These are phyloP conservation scores for Phyllopteryx taeniolatus DNA, from an alignment of 2,113 vertebrate genomes.

Conservation along the genomic window DNA sequence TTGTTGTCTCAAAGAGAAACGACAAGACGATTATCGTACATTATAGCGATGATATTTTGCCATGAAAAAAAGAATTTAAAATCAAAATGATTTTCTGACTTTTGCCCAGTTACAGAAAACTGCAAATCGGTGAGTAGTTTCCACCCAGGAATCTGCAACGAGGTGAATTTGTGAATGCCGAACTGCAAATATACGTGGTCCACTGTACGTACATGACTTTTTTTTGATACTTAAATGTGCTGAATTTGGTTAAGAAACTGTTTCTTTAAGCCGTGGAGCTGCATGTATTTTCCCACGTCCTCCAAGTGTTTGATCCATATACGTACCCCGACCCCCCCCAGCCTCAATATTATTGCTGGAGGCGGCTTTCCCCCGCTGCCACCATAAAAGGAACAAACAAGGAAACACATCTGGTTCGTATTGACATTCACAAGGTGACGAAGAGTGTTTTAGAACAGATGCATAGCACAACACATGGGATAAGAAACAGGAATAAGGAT, in stretches of 20 bases:
- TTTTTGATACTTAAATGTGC: no score
- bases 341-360: conserved; percentile 23
- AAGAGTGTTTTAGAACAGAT: neutral
- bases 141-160: no score
- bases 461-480: neutral
- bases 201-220: neutral
- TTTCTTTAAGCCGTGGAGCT: neutral
- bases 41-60: no score
- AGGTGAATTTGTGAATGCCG: no score
- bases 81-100: no score
- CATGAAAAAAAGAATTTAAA: no score
- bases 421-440: conserved; percentile 14
- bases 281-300: neutral
- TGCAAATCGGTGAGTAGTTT: no score
- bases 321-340: conserved; percentile 1
- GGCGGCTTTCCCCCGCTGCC: conserved; percentile 10
- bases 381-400: conserved; percentile 13
- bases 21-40: no score
- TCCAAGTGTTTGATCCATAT: conserved; percentile 13
- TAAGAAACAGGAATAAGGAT: conserved; percentile 13
- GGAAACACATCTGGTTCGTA: conserved; percentile 37
- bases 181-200: no score
- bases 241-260: no score
- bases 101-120: no score
- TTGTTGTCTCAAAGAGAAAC: no score